Evolutionary conservation across 2,888 invertebrate genomes (phyloP).

Genomic region (Tuberolachnus salignus): DNA sequence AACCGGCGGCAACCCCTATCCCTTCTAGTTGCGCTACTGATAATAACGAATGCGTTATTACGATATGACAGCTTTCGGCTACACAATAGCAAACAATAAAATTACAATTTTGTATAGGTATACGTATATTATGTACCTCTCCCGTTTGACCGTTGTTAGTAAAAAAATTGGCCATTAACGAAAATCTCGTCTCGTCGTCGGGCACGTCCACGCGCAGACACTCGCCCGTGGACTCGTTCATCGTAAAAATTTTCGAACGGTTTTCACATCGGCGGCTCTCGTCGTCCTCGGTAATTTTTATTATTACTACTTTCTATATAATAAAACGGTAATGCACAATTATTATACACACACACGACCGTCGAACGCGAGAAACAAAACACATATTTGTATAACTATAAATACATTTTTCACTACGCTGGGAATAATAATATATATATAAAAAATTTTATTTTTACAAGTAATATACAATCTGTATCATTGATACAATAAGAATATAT

Average conservation of each 20-base stretch:
- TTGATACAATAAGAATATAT: too few species aligned
- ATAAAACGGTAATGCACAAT: not conserved
- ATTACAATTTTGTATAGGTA: too few species aligned
- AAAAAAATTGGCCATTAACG: conserved; percentile 10
- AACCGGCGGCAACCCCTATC: too few species aligned
- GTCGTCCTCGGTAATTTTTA: conserved; percentile 8
- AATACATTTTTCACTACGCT: not conserved
- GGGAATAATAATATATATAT: not conserved
- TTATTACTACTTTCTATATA: conserved; percentile 3
- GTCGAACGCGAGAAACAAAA: not conserved
- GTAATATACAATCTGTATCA: too few species aligned
- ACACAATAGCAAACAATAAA: too few species aligned
- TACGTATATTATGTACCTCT: too few species aligned
- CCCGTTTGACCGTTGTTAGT: conserved; percentile 19
- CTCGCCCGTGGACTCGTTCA: not conserved
- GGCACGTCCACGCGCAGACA: not conserved
- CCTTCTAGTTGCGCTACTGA: too few species aligned
- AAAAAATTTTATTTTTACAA: too few species aligned
- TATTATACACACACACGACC: not conserved
- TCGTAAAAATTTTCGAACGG: not conserved
- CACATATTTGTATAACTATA: too few species aligned
- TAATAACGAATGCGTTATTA: too few species aligned
- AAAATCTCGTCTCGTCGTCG: conserved; percentile 15
- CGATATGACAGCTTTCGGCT: too few species aligned
- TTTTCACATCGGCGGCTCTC: not conserved